Percentiles rank a stretch among this genome's conserved stretches.
Conservation (phyloP, 1,140 invertebrate species). For the Armadillidium nasatum region DNA sequence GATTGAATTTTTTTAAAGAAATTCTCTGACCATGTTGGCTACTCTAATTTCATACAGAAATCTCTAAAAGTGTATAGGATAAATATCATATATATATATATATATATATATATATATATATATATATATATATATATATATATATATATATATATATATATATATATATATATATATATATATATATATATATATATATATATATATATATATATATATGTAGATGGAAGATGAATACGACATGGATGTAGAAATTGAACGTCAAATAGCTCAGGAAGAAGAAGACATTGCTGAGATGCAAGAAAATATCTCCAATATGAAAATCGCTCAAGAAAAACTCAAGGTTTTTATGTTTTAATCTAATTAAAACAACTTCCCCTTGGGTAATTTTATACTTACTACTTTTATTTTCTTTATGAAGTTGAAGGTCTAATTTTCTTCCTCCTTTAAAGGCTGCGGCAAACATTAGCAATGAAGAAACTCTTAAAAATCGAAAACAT, state of each 20-base stretch:
- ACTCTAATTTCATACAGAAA: no score
- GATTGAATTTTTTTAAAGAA: no score
- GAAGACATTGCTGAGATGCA: slow-evolving; percentile 46
- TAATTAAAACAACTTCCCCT: no score
- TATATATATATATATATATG: slow-evolving; percentile 27
- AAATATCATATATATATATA: no score
- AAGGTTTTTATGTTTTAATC: background rate
- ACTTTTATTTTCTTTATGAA: no score
- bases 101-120: slow-evolving; percentile 3
- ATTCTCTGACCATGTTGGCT: no score
- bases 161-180: slow-evolving; percentile 33
- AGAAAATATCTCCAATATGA: slow-evolving; percentile 39
- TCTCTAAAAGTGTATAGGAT: no score
- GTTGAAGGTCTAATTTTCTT: no score
- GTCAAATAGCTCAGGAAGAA: slow-evolving; percentile 48
- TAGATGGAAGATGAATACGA: slow-evolving; percentile 50
- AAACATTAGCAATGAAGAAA: background rate
- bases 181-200: slow-evolving; percentile 33
- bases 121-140: slow-evolving; percentile 28
- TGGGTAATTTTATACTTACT: no score
- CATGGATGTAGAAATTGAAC: slow-evolving; percentile 49
- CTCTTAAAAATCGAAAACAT: background rate
- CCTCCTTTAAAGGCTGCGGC: background rate
- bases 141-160: slow-evolving; percentile 33
- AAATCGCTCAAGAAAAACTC: slow-evolving; percentile 26